Conservation (phyloP, 2,113 vertebrate genomes). For the Megalops atlanticus region DNA sequence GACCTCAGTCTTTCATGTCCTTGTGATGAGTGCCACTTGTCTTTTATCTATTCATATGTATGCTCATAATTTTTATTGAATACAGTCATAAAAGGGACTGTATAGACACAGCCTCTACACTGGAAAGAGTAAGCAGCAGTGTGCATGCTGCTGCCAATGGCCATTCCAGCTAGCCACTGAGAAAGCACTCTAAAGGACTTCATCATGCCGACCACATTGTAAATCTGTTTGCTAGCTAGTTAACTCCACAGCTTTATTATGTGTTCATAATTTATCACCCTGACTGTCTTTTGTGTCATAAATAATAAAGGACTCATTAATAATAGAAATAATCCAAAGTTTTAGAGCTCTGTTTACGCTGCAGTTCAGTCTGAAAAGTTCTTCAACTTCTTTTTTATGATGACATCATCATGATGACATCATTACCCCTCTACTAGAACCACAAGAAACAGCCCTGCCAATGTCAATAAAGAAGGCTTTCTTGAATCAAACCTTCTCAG, state of each 20-base stretch:
- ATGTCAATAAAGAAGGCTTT: no score
- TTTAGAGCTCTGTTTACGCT: conserved; percentile 1
- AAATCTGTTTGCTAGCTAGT: conserved; percentile 19
- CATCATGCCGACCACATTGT: not conserved
- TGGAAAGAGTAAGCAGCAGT: not conserved
- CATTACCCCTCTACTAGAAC: not conserved
- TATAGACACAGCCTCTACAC: not conserved
- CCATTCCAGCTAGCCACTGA: not conserved
- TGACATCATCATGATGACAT: not conserved
- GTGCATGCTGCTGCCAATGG: not conserved
- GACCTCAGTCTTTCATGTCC: not conserved
- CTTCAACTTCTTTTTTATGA: not conserved
- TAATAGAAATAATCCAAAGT: conserved; percentile 8
- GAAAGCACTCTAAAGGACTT: not conserved
- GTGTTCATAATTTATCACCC: conserved; percentile 12
- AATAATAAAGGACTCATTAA: conserved; percentile 20
- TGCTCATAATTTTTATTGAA: not conserved
- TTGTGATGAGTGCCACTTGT: not conserved
- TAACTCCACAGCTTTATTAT: conserved; percentile 17
- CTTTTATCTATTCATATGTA: not conserved
- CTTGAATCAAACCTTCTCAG: no score
- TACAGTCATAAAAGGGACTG: not conserved
- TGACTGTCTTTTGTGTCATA: conserved; percentile 5
- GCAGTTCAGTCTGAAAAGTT: not conserved
- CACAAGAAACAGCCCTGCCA: no score